Conservation (phyloP, 1,140 invertebrate species). For the Dreissena polymorpha region DNA sequence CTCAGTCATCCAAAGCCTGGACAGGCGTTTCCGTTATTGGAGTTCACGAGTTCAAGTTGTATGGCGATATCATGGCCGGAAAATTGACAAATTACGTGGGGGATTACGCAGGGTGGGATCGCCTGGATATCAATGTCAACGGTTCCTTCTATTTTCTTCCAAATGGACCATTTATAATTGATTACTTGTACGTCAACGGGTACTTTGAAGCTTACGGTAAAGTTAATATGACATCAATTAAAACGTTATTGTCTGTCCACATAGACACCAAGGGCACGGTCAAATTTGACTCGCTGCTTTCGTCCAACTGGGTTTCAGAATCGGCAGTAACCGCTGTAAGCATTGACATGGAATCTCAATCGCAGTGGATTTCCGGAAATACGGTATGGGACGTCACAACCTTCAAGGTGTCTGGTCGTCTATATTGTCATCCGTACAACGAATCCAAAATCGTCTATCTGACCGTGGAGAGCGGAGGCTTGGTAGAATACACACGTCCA, state of each 20-base stretch:
- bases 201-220: constrained; percentile 51
- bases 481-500: constrained; percentile 46
- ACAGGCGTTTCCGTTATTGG: constrained; percentile 56
- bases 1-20: constrained; percentile 54
- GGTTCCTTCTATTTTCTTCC: constrained; percentile 58
- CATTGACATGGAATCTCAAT: constrained; percentile 50
- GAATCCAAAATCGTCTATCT: constrained; percentile 49
- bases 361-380: constrained; percentile 53
- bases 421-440: constrained; percentile 52
- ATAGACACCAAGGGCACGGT: constrained; percentile 53
- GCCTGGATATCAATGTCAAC: constrained; percentile 51
- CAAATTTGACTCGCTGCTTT: constrained; percentile 54
- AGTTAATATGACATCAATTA: constrained; percentile 44
- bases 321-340: constrained; percentile 41
- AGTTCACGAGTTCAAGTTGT: constrained; percentile 57
- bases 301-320: constrained; percentile 47
- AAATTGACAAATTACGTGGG: constrained; percentile 51
- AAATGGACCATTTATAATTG: constrained; percentile 39
- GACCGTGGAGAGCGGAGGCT: constrained; percentile 45
- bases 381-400: constrained; percentile 54
- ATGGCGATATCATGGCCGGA: constrained; percentile 61
- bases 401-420: constrained; percentile 42
- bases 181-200: constrained; percentile 57
- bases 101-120: constrained; percentile 58
- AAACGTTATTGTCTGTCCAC: constrained; percentile 37